These are phyloP conservation scores for Ethmia dodecea DNA, from an alignment of 2,888 invertebrate genomes.

Conservation along the genomic window DNA sequence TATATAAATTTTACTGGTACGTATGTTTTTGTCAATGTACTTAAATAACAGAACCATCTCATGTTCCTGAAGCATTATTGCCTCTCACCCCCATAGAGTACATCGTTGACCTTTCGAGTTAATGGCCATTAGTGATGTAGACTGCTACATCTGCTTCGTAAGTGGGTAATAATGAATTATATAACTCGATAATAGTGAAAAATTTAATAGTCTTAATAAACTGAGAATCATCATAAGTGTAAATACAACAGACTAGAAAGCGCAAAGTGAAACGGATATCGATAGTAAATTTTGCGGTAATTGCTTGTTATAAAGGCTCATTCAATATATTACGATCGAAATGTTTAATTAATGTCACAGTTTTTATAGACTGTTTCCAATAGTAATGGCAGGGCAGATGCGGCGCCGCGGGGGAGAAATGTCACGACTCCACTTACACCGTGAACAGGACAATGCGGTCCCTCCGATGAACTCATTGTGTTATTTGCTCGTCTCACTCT, in stretches of 20 bases:
- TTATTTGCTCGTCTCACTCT: slow-evolving; percentile 25
- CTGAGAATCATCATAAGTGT: slow-evolving; percentile 3
- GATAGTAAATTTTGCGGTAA: slow-evolving; percentile 8
- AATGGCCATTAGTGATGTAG: slow-evolving; percentile 5
- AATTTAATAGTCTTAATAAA: slow-evolving; percentile 4
- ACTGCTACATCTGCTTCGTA: slow-evolving; percentile 3
- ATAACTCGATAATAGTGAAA: slow-evolving; percentile 6
- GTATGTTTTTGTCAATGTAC: no score
- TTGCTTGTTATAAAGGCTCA: slow-evolving; percentile 10
- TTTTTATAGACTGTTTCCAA: slow-evolving; percentile 36
- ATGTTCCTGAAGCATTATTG: neutral
- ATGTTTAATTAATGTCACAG: slow-evolving; percentile 28
- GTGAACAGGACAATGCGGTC: slow-evolving; percentile 35
- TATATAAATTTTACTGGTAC: no score
- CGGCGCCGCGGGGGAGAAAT: slow-evolving; percentile 48
- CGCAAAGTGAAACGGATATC: slow-evolving; percentile 9
- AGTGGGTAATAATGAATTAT: slow-evolving; percentile 1
- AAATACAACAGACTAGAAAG: neutral
- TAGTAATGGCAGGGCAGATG: slow-evolving; percentile 47
- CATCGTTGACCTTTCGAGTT: neutral
- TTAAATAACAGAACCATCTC: no score
- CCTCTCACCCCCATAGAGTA: neutral
- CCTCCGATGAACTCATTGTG: slow-evolving; percentile 42
- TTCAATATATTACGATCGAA: slow-evolving; percentile 18
- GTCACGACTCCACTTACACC: slow-evolving; percentile 40